Base-by-base conservation (phyloP, 2,888 invertebrate genomes). In the Spicauda simplicius region DNA sequence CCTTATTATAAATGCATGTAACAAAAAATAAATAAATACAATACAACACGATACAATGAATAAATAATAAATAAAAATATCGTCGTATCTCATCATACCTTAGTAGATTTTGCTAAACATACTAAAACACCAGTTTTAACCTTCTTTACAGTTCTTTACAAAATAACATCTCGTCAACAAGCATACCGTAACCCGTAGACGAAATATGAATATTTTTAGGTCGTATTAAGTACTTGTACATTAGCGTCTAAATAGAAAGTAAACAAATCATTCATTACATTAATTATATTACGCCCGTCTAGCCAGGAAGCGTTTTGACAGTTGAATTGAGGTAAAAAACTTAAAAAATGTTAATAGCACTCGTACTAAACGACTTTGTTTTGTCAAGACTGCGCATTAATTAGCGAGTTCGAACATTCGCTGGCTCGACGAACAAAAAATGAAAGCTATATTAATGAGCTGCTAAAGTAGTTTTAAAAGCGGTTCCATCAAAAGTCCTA, bases 401-500 rank as follows among this genome's bases (percentile, higher is more conserved):
- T 67, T 67, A 67, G 61, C 61, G 52, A 67, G 52, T 67, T 61
- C 61, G 67, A 67, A 67, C 52, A 37, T 54, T 66, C 55, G 55
- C 14, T 37, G 55, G 54, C 60, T 61, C 16, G 33, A 37, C 59
- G 25, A 25, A 64, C 19, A 60, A 61, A 67, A 61, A 56, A 61
- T 16, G 52, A 61, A 61, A 57, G 67, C 61, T 57, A 56, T 67
- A 61, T 67, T 67, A 67, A 67, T 67, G 56, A 67, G 61, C 61
- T 20, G 50, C 61, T 67, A 67, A 64, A 67, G 67, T 62, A 67
- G 50, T 67, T 67, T 67, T 57, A 50, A 61, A 67, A 67, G 61
- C 61, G 61, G 56, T 61, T 61, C 61, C 64, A 64, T 64, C 68
- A 65, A 66, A 68, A 72, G 68, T 72, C 71, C 58, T 64, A 70